A percentile compares a stretch with the other conserved stretches of the same genome.
phyloP scores from a whole-genome alignment of 30 jellyfish, hydroid and myxozoan genomes.

The Aurelia sp. region DNA sequence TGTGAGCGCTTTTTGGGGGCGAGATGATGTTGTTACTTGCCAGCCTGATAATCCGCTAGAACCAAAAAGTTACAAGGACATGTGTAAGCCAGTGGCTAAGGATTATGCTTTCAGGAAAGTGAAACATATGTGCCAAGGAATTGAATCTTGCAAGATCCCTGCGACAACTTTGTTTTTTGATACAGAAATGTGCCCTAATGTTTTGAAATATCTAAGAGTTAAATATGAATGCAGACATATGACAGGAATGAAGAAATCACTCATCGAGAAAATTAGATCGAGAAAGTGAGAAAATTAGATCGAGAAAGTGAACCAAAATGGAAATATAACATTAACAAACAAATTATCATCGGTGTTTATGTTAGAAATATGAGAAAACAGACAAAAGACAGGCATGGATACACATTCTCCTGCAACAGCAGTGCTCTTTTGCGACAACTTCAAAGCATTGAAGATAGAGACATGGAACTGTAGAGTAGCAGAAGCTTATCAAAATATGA shows the following conservation, averaged over 20 bases:
- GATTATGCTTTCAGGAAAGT: slow-evolving; percentile 84
- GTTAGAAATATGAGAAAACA: too few relatives aligned
- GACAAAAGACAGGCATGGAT: too few relatives aligned
- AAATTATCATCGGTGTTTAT: too few relatives aligned
- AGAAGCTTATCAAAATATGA: too few relatives aligned
- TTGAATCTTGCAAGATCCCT: slow-evolving; percentile 71
- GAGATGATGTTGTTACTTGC: slow-evolving; percentile 87
- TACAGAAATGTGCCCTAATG: slow-evolving; percentile 94
- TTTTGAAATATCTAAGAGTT: slow-evolving; percentile 82
- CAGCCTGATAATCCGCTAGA: slow-evolving; percentile 80
- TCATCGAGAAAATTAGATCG: slow-evolving; percentile 36
- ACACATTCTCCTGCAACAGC: too few relatives aligned
- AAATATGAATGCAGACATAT: slow-evolving; percentile 93
- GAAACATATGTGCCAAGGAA: slow-evolving; percentile 83
- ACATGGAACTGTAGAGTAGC: too few relatives aligned
- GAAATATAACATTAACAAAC: too few relatives aligned
- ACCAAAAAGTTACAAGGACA: slow-evolving; percentile 72
- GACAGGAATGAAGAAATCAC: slow-evolving; percentile 80
- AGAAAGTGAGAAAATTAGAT: neutral
- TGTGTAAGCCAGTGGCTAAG: slow-evolving; percentile 84
- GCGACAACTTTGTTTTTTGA: slow-evolving; percentile 84
- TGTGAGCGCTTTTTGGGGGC: slow-evolving; percentile 95
- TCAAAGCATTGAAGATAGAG: too few relatives aligned
- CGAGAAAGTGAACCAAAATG: neutral
- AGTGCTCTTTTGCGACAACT: too few relatives aligned